These are phyloP conservation scores for Lumbricus terrestris DNA, from an alignment of 2,888 invertebrate genomes.

Conservation along the genomic window DNA sequence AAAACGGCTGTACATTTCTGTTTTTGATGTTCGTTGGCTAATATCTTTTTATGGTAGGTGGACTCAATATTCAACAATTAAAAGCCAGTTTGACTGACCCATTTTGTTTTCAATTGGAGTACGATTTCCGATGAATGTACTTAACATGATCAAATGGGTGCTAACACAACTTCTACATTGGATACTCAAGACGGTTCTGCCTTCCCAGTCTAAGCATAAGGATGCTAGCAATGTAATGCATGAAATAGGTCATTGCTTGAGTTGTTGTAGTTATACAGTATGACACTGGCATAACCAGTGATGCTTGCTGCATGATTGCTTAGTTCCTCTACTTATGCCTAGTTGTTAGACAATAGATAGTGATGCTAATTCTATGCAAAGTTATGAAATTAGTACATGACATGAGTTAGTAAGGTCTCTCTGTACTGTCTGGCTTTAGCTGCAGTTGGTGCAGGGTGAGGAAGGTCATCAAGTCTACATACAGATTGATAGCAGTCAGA, in stretches of 20 bases:
- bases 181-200: neutral
- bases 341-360: too few species aligned
- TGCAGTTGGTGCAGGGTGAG: constrained; percentile 26
- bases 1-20: neutral
- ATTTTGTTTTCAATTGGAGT: neutral
- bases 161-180: neutral
- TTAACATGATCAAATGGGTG: neutral
- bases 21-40: neutral
- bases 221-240: neutral
- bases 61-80: neutral
- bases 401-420: neutral
- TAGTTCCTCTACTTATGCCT: neutral
- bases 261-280: neutral
- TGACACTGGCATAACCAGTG: neutral
- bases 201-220: neutral
- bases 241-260: neutral
- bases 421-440: neutral
- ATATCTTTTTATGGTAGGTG: neutral
- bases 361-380: neutral
- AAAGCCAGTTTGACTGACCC: neutral
- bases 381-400: too few species aligned
- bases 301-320: neutral
- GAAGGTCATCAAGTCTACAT: constrained; percentile 26
- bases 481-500: constrained; percentile 24
- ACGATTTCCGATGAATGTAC: neutral